Conservation (phyloP, 1,140 invertebrate species). For the Carposina sasakii region DNA sequence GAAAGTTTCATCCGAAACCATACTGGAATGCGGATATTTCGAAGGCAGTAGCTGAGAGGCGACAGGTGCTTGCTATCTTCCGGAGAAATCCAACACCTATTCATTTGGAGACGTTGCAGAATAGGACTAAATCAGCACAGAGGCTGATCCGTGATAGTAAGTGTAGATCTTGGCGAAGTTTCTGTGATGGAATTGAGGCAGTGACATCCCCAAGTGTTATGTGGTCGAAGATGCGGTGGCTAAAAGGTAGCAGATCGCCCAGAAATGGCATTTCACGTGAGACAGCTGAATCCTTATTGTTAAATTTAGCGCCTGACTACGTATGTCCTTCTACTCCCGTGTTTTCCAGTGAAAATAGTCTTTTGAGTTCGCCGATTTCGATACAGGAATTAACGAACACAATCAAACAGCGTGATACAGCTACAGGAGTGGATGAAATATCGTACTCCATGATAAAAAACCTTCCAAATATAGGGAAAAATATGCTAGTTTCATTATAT, state of each 20-base stretch:
- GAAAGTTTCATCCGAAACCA: slow-evolving; percentile 18
- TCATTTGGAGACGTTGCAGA: slow-evolving; percentile 2
- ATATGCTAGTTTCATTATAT: slow-evolving; percentile 1
- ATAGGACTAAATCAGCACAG: background rate
- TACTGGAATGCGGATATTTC: slow-evolving; percentile 15
- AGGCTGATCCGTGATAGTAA: background rate
- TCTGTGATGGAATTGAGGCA: background rate
- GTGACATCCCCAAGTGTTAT: background rate
- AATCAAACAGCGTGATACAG: slow-evolving; percentile 12
- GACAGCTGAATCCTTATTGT: background rate
- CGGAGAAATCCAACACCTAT: slow-evolving; percentile 24
- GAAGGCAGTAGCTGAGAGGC: slow-evolving; percentile 8
- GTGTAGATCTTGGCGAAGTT: background rate
- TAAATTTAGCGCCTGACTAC: background rate
- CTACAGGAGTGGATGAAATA: slow-evolving; percentile 10
- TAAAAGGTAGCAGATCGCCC: slow-evolving; percentile 1
- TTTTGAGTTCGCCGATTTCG: background rate
- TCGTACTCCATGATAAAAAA: slow-evolving; percentile 13
- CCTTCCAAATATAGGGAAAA: slow-evolving; percentile 4
- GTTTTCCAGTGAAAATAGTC: background rate
- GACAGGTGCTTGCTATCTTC: slow-evolving; percentile 14
- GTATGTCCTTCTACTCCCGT: background rate
- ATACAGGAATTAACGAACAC: slow-evolving; percentile 4
- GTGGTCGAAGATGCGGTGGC: slow-evolving; percentile 7
- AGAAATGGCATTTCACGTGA: background rate